These are phyloP conservation scores for Sycon ciliatum DNA, from an alignment of 37 sponge, comb jelly and placozoan genomes.

Conservation along the genomic window DNA sequence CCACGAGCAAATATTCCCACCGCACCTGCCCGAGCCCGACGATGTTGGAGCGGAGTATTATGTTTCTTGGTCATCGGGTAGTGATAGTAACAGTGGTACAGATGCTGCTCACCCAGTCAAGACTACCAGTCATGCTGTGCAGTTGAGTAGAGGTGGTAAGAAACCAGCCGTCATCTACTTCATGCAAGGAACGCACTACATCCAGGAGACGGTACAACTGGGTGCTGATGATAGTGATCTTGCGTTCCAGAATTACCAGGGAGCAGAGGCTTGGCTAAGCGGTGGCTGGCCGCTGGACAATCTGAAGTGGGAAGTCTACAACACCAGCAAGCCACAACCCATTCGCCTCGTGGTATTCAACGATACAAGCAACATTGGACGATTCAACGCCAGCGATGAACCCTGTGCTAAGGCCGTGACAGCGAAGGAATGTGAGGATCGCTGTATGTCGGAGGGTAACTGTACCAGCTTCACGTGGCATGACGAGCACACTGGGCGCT, in stretches of 20 bases:
- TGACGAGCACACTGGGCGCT: neutral
- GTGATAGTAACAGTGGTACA: too few relatives aligned
- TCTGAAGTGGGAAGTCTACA: conserved; percentile 2
- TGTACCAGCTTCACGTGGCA: neutral
- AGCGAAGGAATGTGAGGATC: neutral
- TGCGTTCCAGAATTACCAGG: conserved; percentile 16
- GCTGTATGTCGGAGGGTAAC: neutral
- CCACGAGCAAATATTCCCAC: too few relatives aligned
- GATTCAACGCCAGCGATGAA: neutral
- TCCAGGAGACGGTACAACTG: conserved; percentile 27
- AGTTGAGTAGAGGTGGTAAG: too few relatives aligned
- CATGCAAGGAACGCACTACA: conserved; percentile 43
- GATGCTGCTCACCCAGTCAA: too few relatives aligned
- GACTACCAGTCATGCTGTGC: too few relatives aligned
- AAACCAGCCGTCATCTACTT: too few relatives aligned
- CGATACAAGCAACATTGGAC: neutral
- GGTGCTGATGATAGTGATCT: conserved; percentile 40
- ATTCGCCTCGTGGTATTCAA: neutral
- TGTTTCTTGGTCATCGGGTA: too few relatives aligned
- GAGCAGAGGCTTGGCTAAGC: conserved; percentile 26
- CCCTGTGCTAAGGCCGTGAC: neutral
- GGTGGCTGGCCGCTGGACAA: conserved; percentile 32
- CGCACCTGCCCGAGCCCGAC: too few relatives aligned
- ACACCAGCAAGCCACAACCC: neutral
- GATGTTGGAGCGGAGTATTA: too few relatives aligned